phyloP scores from a whole-genome alignment of 2,888 invertebrate genomes.

The Xestia sexstrigata region DNA sequence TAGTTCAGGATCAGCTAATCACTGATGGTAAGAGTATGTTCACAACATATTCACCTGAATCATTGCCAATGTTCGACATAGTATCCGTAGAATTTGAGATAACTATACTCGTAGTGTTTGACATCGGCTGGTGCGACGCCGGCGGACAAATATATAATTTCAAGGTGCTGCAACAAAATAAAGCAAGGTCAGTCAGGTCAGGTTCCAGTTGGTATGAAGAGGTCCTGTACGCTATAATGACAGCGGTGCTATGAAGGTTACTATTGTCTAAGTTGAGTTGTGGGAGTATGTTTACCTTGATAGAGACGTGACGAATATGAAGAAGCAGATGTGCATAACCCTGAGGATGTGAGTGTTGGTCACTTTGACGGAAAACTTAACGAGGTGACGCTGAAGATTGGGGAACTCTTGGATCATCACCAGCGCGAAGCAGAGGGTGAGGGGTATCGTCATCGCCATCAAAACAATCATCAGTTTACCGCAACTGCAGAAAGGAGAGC shows the following conservation, averaged over 20 bases:
- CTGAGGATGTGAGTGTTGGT: slow-evolving; percentile 93
- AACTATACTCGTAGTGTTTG: neutral
- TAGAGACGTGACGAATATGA: slow-evolving; percentile 94
- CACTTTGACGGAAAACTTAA: slow-evolving; percentile 92
- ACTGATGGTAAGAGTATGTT: neutral
- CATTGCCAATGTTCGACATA: neutral
- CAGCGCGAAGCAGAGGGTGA: slow-evolving; percentile 93
- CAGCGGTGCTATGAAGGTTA: neutral
- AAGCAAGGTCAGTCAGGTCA: neutral
- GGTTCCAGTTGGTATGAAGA: neutral
- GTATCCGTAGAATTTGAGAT: slow-evolving; percentile 1
- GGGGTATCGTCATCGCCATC: slow-evolving; percentile 92
- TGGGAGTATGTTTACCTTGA: slow-evolving; percentile 80
- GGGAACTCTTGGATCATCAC: slow-evolving; percentile 97
- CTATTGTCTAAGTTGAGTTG: neutral
- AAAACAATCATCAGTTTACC: slow-evolving; percentile 91
- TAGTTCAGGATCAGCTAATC: neutral
- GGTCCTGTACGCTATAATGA: neutral
- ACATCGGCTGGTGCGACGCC: slow-evolving; percentile 60
- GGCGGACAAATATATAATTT: slow-evolving; percentile 81
- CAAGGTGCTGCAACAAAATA: slow-evolving; percentile 75
- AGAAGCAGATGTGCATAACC: slow-evolving; percentile 95
- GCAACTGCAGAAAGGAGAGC: slow-evolving; percentile 85
- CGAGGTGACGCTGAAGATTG: slow-evolving; percentile 91
- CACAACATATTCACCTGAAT: slow-evolving; percentile 3